Evolutionary conservation across 2,888 invertebrate species (phyloP).

Genomic region (Leucania comma): DNA sequence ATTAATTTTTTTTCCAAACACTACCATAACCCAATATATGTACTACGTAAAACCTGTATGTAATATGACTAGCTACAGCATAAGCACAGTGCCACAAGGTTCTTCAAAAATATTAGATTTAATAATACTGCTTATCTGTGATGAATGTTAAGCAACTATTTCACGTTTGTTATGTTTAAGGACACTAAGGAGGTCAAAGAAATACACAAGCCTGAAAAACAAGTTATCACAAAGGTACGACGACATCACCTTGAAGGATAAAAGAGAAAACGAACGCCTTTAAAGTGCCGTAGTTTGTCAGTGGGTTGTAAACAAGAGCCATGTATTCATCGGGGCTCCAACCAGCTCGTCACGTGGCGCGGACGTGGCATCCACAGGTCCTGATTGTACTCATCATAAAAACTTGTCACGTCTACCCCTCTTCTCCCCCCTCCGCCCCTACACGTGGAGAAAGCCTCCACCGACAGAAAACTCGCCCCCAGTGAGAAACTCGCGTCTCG

Average conservation of each 20-base stretch:
- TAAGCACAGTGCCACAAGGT: background rate
- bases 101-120: background rate
- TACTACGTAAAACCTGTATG: background rate
- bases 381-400: conserved; percentile 85
- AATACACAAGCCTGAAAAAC: conserved; percentile 8
- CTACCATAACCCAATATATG: background rate
- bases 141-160: background rate
- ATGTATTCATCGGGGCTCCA: conserved; percentile 72
- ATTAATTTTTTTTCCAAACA: too few relatives aligned
- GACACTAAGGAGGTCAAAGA: conserved; percentile 2
- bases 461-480: conserved; percentile 65
- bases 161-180: background rate
- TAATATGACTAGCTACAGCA: background rate
- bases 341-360: conserved; percentile 72
- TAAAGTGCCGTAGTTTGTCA: conserved; percentile 49
- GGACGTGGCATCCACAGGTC: conserved; percentile 76
- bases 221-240: background rate
- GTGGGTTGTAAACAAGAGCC: conserved; percentile 60
- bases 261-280: conserved; percentile 35
- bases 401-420: conserved; percentile 80
- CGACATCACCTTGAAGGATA: conserved; percentile 6
- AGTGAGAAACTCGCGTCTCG: conserved; percentile 52
- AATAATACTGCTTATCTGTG: background rate
- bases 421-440: conserved; percentile 60
- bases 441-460: conserved; percentile 66